A percentile compares a stretch with the other conserved stretches of the same genome.
These are phyloP conservation scores for Ormyrus thymus DNA, from an alignment of 2,888 invertebrate genomes.

Conservation along the genomic window DNA sequence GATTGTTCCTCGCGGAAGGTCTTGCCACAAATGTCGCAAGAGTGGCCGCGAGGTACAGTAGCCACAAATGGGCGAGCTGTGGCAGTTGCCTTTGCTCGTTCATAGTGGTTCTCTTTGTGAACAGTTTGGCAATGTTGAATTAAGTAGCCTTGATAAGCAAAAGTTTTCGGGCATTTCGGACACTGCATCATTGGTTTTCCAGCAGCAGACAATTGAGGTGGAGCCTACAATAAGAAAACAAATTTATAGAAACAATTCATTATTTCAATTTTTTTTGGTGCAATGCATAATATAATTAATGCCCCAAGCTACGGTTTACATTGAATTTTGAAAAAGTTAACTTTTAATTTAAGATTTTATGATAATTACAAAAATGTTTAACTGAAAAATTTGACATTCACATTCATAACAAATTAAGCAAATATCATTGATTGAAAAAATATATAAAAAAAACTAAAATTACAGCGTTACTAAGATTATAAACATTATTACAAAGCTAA, in stretches of 20 bases:
- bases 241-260: not conserved
- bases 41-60: constrained; percentile 69
- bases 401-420: too few species aligned
- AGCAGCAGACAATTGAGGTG: constrained; percentile 44
- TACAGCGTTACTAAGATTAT: too few species aligned
- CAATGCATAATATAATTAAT: too few species aligned
- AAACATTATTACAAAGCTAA: too few species aligned
- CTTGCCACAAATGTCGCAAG: constrained; percentile 81
- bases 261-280: too few species aligned
- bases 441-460: too few species aligned
- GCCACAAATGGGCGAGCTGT: constrained; percentile 14
- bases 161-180: constrained; percentile 63
- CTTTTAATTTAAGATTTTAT: too few species aligned
- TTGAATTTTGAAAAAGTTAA: too few species aligned
- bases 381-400: too few species aligned
- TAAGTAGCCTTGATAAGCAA: constrained; percentile 63
- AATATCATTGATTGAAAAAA: too few species aligned
- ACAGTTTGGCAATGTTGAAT: constrained; percentile 65
- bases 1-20: constrained; percentile 80
- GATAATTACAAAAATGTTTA: too few species aligned
- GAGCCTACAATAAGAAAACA: constrained; percentile 55
- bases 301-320: too few species aligned
- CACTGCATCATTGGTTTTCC: constrained; percentile 60
- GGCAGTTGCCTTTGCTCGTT: constrained; percentile 8
- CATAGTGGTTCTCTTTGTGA: constrained; percentile 61